These are phyloP conservation scores for Netelia fuscicornis DNA, from an alignment of 2,888 invertebrate species.

Conservation along the genomic window DNA sequence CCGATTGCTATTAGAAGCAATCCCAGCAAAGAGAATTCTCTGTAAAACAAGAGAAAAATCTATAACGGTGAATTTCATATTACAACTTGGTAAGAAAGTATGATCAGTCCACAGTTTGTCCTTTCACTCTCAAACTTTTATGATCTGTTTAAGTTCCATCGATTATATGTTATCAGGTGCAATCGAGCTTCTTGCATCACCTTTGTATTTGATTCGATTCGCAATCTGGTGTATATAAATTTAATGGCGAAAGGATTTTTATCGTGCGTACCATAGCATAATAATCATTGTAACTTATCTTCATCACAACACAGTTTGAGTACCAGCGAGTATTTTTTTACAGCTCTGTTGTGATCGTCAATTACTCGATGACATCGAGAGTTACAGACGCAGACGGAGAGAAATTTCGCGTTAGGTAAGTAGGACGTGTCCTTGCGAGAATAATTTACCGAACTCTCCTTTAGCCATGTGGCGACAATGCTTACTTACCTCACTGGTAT, in stretches of 20 bases:
- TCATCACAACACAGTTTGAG: conserved; percentile 3
- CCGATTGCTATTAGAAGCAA: conserved; percentile 93
- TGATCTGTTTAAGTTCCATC: background rate
- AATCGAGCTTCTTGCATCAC: conserved; percentile 15
- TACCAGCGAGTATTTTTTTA: conserved; percentile 9
- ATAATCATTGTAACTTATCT: conserved; percentile 2
- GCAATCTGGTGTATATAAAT: conserved; percentile 32
- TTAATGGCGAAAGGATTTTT: conserved; percentile 26
- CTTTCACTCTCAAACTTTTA: background rate
- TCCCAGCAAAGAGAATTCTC: conserved; percentile 89
- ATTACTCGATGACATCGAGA: conserved; percentile 25
- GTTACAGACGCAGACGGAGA: background rate
- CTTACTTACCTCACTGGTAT: conserved; percentile 87
- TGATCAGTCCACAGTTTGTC: background rate
- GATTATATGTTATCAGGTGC: background rate
- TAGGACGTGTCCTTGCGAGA: conserved; percentile 57
- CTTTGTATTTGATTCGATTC: conserved; percentile 30
- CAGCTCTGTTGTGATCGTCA: background rate
- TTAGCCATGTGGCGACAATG: conserved; percentile 9
- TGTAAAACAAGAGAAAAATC: conserved; percentile 76
- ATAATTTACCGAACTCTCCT: conserved; percentile 13
- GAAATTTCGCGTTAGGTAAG: conserved; percentile 29
- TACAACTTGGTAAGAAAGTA: background rate
- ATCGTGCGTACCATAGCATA: background rate
- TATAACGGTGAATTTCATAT: background rate